Conservation (phyloP, 1,140 invertebrate genomes). For the Chrysoperla carnea region DNA sequence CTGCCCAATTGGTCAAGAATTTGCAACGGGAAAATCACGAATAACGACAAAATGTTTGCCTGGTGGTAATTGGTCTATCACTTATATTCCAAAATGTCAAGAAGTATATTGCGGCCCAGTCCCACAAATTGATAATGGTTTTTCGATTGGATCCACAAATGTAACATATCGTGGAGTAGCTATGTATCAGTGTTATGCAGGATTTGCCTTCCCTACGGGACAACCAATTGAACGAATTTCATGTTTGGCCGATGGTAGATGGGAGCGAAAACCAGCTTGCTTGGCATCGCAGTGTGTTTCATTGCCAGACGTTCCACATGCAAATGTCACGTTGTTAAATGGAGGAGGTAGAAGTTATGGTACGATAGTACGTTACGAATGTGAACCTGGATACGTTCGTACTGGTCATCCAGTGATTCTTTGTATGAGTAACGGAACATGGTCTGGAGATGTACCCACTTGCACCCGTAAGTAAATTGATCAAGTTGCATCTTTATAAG, state of each 20-base stretch:
- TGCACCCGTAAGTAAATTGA: conserved; percentile 51
- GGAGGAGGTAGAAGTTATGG: conserved; percentile 88
- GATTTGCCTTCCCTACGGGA: conserved; percentile 81
- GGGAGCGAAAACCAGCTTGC: conserved; percentile 83
- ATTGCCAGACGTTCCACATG: conserved; percentile 70
- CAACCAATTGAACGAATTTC: conserved; percentile 77
- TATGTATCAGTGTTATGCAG: conserved; percentile 92
- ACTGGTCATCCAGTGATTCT: conserved; percentile 77
- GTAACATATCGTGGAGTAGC: conserved; percentile 85
- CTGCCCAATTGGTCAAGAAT: conserved; percentile 87
- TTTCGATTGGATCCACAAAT: conserved; percentile 86
- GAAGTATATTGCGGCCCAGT: conserved; percentile 95
- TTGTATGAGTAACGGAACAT: conserved; percentile 92
- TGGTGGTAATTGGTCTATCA: conserved; percentile 84
- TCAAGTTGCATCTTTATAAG: conserved; percentile 1
- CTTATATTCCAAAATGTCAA: conserved; percentile 88
- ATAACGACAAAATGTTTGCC: conserved; percentile 72
- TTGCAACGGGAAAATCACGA: conserved; percentile 71
- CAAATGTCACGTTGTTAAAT: conserved; percentile 76
- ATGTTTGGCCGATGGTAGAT: conserved; percentile 71
- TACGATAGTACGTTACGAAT: conserved; percentile 87
- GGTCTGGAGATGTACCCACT: conserved; percentile 80
- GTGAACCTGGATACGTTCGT: conserved; percentile 80
- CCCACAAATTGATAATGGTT: conserved; percentile 93
- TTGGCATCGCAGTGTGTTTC: conserved; percentile 86